Conservation (phyloP, 2,113 vertebrate species). For the Carassius carassius region DNA sequence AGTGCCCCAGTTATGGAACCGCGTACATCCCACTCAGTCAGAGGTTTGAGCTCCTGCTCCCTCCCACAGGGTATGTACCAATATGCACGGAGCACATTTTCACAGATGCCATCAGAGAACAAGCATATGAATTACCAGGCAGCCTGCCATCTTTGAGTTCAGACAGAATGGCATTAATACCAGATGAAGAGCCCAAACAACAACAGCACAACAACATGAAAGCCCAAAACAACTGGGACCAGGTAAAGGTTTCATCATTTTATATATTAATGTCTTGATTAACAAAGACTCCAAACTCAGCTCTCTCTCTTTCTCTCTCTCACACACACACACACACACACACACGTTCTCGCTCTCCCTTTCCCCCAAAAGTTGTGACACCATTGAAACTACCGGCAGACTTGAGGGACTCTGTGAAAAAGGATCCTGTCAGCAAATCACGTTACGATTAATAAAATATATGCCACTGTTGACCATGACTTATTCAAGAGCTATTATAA, state of each 20-base stretch:
- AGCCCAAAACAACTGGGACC: constrained; percentile 79
- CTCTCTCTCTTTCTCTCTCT: constrained; percentile 27
- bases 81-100: constrained; percentile 81
- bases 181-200: constrained; percentile 81
- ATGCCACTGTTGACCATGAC: constrained; percentile 78
- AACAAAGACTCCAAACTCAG: constrained; percentile 75
- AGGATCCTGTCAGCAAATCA: constrained; percentile 75
- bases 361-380: constrained; percentile 73
- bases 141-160: constrained; percentile 83
- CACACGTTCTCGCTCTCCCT: constrained; percentile 5
- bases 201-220: constrained; percentile 86
- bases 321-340: background rate
- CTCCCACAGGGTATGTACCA: constrained; percentile 84
- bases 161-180: constrained; percentile 85
- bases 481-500: constrained; percentile 78
- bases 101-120: constrained; percentile 85
- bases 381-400: constrained; percentile 71
- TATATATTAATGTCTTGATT: constrained; percentile 83
- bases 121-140: constrained; percentile 84
- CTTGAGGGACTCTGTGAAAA: constrained; percentile 67
- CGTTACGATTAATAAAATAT: constrained; percentile 78
- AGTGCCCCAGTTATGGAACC: constrained; percentile 83
- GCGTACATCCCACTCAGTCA: constrained; percentile 79
- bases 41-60: constrained; percentile 73
- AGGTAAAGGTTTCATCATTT: constrained; percentile 84